Conservation (phyloP, 1,140 invertebrate genomes). For the Lysiphlebus fabarum region DNA sequence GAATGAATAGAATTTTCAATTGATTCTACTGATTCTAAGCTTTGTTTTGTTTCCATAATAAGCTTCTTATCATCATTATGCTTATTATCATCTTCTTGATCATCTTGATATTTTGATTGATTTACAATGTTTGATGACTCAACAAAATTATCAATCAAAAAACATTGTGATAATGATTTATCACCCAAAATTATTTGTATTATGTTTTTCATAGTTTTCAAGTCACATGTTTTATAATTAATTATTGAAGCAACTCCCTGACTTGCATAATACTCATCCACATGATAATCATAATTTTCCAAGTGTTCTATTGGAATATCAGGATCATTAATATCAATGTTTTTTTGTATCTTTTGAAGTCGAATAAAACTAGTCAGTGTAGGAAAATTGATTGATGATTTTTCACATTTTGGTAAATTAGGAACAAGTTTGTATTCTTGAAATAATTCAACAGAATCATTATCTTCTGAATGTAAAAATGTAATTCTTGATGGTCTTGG, state of each 20-base stretch:
- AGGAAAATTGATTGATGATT: conserved; percentile 1
- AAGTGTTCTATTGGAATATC: conserved; percentile 44
- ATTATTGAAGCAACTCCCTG: conserved; percentile 58
- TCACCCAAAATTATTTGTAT: conserved; percentile 59
- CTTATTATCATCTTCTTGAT: not conserved
- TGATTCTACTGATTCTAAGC: conserved; percentile 3
- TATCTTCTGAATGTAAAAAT: conserved; percentile 39
- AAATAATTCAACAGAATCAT: conserved; percentile 30
- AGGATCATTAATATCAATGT: conserved; percentile 28
- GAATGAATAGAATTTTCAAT: not conserved
- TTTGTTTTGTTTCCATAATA: not conserved
- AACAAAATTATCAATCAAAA: conserved; percentile 50
- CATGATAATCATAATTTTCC: conserved; percentile 48
- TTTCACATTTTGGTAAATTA: conserved; percentile 40
- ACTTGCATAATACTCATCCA: conserved; percentile 59
- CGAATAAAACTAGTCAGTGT: conserved; percentile 57
- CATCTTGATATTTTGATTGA: no score
- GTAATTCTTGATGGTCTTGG: conserved; percentile 41
- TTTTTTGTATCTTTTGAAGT: conserved; percentile 45
- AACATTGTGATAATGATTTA: conserved; percentile 46
- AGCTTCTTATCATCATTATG: no score
- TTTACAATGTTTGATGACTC: no score
- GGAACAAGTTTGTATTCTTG: conserved; percentile 52
- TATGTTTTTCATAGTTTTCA: conserved; percentile 54
- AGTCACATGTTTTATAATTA: conserved; percentile 58